Evolutionary conservation across 2,888 invertebrate genomes (phyloP).

Genomic region (Latheticus oryzae): DNA sequence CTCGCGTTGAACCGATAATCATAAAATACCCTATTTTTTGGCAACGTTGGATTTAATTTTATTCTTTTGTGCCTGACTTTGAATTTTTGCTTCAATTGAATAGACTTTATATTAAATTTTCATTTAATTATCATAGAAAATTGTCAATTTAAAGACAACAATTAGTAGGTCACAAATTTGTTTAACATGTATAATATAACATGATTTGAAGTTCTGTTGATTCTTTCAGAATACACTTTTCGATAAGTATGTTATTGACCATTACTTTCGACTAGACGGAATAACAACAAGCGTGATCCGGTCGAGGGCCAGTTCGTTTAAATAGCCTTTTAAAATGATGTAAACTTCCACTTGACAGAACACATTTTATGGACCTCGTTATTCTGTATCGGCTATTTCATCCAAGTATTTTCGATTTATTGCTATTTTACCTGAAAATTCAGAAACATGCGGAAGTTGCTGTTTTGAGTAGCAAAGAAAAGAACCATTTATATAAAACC

Average conservation of each 20-base stretch:
- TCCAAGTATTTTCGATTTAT: conserved; percentile 58
- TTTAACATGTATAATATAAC: no score
- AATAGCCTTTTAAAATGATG: conserved; percentile 62
- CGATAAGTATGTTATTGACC: conserved; percentile 55
- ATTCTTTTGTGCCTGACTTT: no score
- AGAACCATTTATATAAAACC: no score
- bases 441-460: conserved; percentile 29
- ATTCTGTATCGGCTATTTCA: conserved; percentile 62
- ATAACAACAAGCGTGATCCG: conserved; percentile 59
- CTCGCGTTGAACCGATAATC: no score
- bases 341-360: conserved; percentile 63
- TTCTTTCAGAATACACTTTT: conserved; percentile 54
- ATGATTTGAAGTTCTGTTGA: conserved; percentile 22
- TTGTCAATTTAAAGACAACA: no score
- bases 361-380: conserved; percentile 62
- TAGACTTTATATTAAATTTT: no score
- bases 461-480: conserved; percentile 3
- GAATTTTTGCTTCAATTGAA: no score
- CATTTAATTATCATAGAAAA: no score
- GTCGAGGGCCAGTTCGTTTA: conserved; percentile 59
- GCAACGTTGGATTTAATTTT: no score
- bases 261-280: conserved; percentile 60
- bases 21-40: no score
- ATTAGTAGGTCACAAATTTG: no score
- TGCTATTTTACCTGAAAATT: conserved; percentile 41